Conservation (phyloP, 1,140 invertebrate species). For the Saxidomus purpurata region DNA sequence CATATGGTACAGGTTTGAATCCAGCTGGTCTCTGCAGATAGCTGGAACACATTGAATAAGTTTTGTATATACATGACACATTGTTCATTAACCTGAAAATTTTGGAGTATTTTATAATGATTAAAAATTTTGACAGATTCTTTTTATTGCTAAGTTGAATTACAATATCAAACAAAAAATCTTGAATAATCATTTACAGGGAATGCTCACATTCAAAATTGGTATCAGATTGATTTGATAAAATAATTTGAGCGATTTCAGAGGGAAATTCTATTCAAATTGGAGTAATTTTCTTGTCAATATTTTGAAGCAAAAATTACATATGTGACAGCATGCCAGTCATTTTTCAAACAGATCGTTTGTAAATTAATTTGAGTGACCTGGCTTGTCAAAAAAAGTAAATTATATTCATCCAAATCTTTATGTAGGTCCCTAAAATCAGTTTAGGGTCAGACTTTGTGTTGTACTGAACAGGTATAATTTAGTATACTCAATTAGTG, state of each 20-base stretch:
- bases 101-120: too few species aligned
- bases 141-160: background rate
- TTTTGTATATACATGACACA: too few species aligned
- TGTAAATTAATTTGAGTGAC: slow-evolving; percentile 1
- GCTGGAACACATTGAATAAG: too few species aligned
- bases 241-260: background rate
- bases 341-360: background rate
- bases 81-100: too few species aligned
- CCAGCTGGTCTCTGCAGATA: too few species aligned
- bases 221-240: background rate
- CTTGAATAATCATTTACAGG: background rate
- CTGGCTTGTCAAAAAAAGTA: background rate
- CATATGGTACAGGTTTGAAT: too few species aligned
- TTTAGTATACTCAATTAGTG: too few species aligned
- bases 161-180: background rate
- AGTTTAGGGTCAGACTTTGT: background rate
- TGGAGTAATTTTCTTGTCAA: slow-evolving; percentile 21
- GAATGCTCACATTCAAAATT: background rate
- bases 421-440: background rate
- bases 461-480: background rate
- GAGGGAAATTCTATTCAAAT: slow-evolving; percentile 12
- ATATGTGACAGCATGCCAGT: background rate
- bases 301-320: slow-evolving; percentile 20
- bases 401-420: background rate
- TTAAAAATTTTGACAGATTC: too few species aligned